Conservation (phyloP, 2,888 invertebrate species). For the Chrysotoxum bicinctum region DNA sequence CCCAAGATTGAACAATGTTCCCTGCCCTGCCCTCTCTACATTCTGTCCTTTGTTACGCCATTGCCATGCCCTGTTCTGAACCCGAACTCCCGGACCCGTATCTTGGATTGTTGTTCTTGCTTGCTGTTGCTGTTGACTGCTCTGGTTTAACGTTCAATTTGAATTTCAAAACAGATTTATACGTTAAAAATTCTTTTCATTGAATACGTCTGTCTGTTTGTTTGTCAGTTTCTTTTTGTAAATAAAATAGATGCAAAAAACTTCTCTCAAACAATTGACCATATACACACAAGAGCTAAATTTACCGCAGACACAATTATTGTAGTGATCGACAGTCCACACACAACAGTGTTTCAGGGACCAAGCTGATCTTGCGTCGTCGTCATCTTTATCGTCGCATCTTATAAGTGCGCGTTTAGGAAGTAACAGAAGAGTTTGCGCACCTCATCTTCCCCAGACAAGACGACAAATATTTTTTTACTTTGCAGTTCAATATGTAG, state of each 20-base stretch:
- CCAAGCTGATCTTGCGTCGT: not conserved
- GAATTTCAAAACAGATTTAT: constrained; percentile 36
- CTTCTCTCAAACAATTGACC: constrained; percentile 34
- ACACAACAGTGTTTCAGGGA: not conserved
- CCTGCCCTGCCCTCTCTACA: not conserved
- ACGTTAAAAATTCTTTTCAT: constrained; percentile 13
- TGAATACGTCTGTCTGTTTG: constrained; percentile 9
- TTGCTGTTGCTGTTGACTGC: not conserved
- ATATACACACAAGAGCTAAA: constrained; percentile 12
- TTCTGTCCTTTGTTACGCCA: not conserved
- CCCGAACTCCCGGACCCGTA: not conserved
- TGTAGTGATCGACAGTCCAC: not conserved
- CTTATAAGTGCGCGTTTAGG: not conserved
- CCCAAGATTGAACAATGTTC: constrained; percentile 7
- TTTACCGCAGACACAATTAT: constrained; percentile 31
- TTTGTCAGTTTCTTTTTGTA: not conserved
- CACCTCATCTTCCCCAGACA: constrained; percentile 9
- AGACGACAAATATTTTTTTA: not conserved
- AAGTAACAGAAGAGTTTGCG: constrained; percentile 12
- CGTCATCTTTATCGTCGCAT: not conserved
- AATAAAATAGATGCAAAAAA: constrained; percentile 6
- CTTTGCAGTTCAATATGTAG: not conserved
- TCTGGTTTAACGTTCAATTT: constrained; percentile 43
- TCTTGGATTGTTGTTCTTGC: not conserved
- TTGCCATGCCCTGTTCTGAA: not conserved